phyloP scores from a whole-genome alignment of 2,797 vertebrate genomes.

The Tragelaphus eurycerus region DNA sequence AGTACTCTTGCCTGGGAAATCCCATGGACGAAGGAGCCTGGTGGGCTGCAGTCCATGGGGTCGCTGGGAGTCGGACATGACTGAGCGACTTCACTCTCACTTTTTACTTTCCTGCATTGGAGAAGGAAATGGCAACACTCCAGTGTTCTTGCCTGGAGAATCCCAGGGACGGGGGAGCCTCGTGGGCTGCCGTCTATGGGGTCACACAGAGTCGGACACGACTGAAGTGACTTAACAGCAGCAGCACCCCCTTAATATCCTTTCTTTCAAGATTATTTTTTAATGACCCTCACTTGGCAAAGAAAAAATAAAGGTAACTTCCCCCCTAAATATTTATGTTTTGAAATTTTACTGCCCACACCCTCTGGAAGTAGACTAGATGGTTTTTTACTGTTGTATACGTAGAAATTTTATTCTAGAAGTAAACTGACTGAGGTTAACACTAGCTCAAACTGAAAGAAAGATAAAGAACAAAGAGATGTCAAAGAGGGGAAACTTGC shows the following conservation, averaged over 20 bases:
- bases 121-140: too few relatives aligned
- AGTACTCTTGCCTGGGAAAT: too few relatives aligned
- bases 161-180: too few relatives aligned
- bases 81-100: too few relatives aligned
- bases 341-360: slow-evolving; percentile 3
- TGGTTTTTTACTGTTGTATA: neutral
- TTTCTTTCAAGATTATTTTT: slow-evolving; percentile 10
- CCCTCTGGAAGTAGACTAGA: neutral
- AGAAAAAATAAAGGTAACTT: slow-evolving; percentile 8
- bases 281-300: neutral
- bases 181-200: too few relatives aligned
- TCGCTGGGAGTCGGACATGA: too few relatives aligned
- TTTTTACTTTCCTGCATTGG: too few relatives aligned
- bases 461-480: neutral
- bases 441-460: neutral
- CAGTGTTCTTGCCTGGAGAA: too few relatives aligned
- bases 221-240: too few relatives aligned
- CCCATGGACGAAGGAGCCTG: too few relatives aligned
- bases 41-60: too few relatives aligned
- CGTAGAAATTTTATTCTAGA: neutral
- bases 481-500: neutral
- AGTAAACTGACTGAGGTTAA: neutral
- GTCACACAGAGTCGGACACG: too few relatives aligned
- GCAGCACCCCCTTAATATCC: neutral
- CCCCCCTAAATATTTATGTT: neutral